Conservation (phyloP, 2,797 vertebrate genomes). For the Acestrorhynchus altus region DNA sequence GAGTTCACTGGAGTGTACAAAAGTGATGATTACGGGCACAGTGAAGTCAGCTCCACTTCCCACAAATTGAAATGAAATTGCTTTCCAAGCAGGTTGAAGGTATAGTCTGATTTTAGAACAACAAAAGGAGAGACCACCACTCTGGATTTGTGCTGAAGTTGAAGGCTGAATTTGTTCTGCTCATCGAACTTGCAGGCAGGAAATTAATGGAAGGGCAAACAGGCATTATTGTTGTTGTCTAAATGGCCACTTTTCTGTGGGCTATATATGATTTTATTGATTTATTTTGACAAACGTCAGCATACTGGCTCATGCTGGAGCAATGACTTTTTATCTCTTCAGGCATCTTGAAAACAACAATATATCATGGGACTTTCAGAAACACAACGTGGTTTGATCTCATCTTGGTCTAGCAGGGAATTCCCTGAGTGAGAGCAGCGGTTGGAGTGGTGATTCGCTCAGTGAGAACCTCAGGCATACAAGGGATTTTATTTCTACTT, state of each 20-base stretch:
- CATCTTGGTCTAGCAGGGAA: not conserved
- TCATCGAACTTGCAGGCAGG: not conserved
- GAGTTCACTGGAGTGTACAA: slow-evolving; percentile 33
- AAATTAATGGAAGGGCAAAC: not conserved
- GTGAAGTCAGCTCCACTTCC: slow-evolving; percentile 29
- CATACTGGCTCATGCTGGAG: not conserved
- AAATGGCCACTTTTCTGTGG: not conserved
- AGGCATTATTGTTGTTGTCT: not conserved
- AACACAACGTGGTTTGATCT: not conserved
- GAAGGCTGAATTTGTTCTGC: not conserved
- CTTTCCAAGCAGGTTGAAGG: not conserved
- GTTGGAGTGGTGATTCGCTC: not conserved
- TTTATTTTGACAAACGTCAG: not conserved
- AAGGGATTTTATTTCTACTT: not conserved
- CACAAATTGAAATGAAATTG: slow-evolving; percentile 41
- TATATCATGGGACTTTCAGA: not conserved
- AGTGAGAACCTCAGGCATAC: not conserved
- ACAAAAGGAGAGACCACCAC: slow-evolving; percentile 18
- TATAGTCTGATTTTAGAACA: slow-evolving; percentile 13
- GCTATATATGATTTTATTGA: not conserved
- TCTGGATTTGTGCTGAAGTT: not conserved
- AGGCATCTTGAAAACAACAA: not conserved
- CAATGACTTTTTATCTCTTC: not conserved
- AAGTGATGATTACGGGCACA: slow-evolving; percentile 38
- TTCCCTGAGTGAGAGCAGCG: slow-evolving; percentile 7